Base-by-base conservation (phyloP, 2,888 invertebrate genomes). In the Gerosis bhagava region DNA sequence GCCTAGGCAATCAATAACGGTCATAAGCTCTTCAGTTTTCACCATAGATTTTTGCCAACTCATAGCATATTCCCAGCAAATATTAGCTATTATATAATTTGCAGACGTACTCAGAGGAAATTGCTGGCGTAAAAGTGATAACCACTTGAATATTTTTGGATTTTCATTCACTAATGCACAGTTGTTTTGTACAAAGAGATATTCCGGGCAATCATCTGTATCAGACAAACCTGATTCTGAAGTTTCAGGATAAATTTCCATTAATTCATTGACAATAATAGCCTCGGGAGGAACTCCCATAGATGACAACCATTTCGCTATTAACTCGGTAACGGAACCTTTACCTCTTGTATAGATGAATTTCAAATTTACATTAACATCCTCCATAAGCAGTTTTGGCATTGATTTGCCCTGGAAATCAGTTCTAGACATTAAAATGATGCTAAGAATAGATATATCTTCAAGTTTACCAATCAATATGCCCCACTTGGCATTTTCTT, bases 1-100 rank as follows among this genome's bases (percentile, higher is more conserved):
- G n/a, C n/a, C n/a, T n/a, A n/a, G n/a, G n/a, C n/a, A n/a, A n/a
- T n/a, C n/a, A n/a, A n/a, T n/a, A n/a, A n/a, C n/a, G n/a, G n/a
- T n/a, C n/a, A n/a, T n/a, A n/a, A n/a, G n/a, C n/a, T 92, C 89
- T 8, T 91, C 84, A 3, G 94, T 83, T 53, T 91, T 89, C 31
- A 92, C 89, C 51, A 93, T 90, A 57, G 94, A 92, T 73, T 94
- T 95, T 67, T 95, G 95, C 97, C 98, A 98, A 40, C 92, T 91
- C 56, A 95, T 91, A 42, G 96, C 93, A 71, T 95, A 97, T 74
- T 98, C 97, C 98, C 98, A 98, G 56, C 94, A 93, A 91, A 97
- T 94, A 71, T 97, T 96, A 8, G 95, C 93, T 36, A 97, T 86
- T 26, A 98, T 83, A 25, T 94, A 92, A 63, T 95, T 94, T 0